These are phyloP conservation scores for Brachionus asplanchnoidis DNA, from an alignment of 1,140 invertebrate species.

Conservation along the genomic window DNA sequence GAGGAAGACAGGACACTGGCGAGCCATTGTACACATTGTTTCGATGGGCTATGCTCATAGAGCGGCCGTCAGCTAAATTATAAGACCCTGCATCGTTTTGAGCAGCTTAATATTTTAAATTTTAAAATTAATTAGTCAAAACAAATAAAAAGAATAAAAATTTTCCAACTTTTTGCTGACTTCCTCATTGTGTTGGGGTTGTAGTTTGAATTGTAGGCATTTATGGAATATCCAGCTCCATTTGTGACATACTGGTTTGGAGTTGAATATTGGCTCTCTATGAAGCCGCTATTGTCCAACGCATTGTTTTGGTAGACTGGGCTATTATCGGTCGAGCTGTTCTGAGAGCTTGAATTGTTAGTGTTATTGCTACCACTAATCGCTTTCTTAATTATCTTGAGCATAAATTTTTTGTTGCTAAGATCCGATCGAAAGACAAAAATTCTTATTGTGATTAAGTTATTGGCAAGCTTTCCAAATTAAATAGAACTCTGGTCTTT, in stretches of 20 bases:
- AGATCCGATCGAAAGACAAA: not conserved
- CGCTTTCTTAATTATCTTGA: conserved; percentile 23
- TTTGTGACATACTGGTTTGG: not conserved
- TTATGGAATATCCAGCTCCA: not conserved
- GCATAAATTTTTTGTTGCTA: not conserved
- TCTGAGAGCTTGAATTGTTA: not conserved
- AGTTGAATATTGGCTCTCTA: not conserved
- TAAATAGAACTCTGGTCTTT: not conserved
- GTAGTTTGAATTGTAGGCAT: not conserved
- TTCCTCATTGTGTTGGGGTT: not conserved
- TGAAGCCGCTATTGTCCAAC: not conserved
- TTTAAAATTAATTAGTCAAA: not conserved
- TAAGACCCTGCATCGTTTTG: not conserved
- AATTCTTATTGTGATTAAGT: not conserved
- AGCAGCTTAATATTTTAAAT: not conserved
- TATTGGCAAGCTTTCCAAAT: not conserved
- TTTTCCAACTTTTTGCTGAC: not conserved
- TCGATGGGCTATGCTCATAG: conserved; percentile 5
- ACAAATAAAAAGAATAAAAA: not conserved
- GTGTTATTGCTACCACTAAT: conserved; percentile 25
- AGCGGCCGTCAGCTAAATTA: not conserved
- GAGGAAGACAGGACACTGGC: not conserved
- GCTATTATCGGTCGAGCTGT: not conserved
- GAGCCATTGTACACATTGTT: not conserved
- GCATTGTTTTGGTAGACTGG: not conserved